These are phyloP conservation scores for Nyctibius grandis DNA, from an alignment of 2,797 vertebrate species.

Conservation along the genomic window DNA sequence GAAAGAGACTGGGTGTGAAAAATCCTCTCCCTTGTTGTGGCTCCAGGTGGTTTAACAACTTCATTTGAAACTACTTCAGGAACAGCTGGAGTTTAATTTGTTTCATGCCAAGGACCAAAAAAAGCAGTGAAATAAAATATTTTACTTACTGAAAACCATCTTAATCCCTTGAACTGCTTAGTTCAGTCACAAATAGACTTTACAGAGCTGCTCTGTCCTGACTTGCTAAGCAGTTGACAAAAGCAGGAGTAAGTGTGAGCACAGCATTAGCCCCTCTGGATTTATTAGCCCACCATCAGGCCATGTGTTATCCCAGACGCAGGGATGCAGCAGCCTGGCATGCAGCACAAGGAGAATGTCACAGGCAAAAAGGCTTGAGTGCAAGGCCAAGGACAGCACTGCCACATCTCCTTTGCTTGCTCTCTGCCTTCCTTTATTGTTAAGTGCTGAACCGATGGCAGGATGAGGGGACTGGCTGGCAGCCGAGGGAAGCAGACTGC, in stretches of 20 bases:
- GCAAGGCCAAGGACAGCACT: background rate
- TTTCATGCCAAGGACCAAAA: background rate
- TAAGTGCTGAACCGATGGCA: rapidly evolving
- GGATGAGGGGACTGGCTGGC: background rate
- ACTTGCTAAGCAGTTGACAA: background rate
- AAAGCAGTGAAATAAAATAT: background rate
- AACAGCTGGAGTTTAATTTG: conserved; percentile 25
- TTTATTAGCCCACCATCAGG: background rate
- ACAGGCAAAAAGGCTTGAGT: background rate
- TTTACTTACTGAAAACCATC: background rate
- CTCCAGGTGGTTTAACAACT: conserved; percentile 57
- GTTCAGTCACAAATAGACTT: background rate
- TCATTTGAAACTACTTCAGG: conserved; percentile 49
- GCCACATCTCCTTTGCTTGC: background rate
- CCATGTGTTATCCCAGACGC: rapidly evolving
- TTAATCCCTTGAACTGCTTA: background rate
- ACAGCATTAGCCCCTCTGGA: background rate
- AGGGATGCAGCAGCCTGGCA: background rate
- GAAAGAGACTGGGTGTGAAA: conserved; percentile 37
- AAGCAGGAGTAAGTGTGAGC: background rate
- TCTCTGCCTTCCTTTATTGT: background rate
- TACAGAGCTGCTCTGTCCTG: background rate
- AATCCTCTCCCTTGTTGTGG: conserved; percentile 43
- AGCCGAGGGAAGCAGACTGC: background rate
- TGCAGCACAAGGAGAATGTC: background rate